Base-by-base conservation (phyloP, 2,797 vertebrate species). In the Spondyliosoma cantharus region DNA sequence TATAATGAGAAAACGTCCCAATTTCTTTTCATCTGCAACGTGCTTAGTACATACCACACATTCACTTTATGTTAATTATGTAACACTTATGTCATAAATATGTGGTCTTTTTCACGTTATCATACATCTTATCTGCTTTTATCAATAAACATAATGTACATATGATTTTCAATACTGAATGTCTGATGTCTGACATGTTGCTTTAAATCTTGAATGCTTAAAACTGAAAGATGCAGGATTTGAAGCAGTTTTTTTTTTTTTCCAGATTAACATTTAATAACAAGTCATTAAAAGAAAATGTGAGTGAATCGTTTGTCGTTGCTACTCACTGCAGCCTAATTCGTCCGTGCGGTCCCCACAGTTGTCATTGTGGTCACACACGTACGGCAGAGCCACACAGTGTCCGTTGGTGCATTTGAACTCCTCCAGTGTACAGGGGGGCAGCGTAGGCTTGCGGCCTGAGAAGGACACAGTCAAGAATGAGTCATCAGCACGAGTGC, bases 281-380 rank as follows among this genome's bases (percentile, higher is more conserved):
- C 15, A 19, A 52, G 22, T 24, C 14, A 22, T 22, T 50, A 24
- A 69, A 42, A 42, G 16, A 56, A n/a, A 19, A 64, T n/a, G 14
- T 42, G 11, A 37, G n/a, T 58, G n/a, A 59, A 78, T 56, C 53
- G 24, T 82, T 60, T 48, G 50, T 49, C 7, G 4, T 8, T 8
- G 60, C 57, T 54, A 97, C 97, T 97, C 94, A 98, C 97, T 96
- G 94, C 97, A 98, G 71, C 97, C 97, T 0, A 92, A 87, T 91
- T 98, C 97, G 66, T 98, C 97, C 13, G 96, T 97, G 66, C 73
- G 94, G 79, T 98, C 96, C 32, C 96, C 96, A 81, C 97, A 98
- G 85, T 98, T 97, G 82, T 97, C 94, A 0, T 96, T 95, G 91
- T 97, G 94, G 88, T 98, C 97, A 71, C 97, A 98, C 0, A 97